A percentile compares a stretch with the other conserved stretches of the same genome.
phyloP scores from a whole-genome alignment of 1,140 invertebrate species.

The Adelges cooleyi region DNA sequence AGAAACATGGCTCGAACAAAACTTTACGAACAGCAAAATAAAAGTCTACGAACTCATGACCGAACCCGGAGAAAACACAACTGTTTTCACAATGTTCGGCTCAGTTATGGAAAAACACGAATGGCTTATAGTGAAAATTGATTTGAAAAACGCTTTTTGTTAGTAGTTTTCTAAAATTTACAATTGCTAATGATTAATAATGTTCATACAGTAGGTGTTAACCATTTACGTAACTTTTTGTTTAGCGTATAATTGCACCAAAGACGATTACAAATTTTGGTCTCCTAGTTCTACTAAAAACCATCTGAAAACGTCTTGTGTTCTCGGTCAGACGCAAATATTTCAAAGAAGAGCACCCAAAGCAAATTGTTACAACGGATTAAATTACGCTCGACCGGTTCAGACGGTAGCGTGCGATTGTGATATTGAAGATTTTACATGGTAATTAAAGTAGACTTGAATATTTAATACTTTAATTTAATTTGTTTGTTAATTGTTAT shows the following conservation, averaged over 20 bases:
- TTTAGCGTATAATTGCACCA: constrained; percentile 47
- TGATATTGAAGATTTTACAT: constrained; percentile 70
- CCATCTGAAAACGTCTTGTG: constrained; percentile 50
- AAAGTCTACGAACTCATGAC: constrained; percentile 78
- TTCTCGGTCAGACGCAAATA: constrained; percentile 62
- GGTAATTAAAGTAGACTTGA: constrained; percentile 43
- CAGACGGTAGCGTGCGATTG: constrained; percentile 63
- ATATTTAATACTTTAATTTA: no score
- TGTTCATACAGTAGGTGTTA: no score
- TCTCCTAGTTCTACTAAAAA: constrained; percentile 49
- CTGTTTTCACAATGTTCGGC: constrained; percentile 82
- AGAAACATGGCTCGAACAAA: constrained; percentile 57
- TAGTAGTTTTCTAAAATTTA: constrained; percentile 33
- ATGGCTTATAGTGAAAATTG: constrained; percentile 78
- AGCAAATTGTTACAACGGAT: constrained; percentile 67
- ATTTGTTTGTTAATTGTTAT: not conserved
- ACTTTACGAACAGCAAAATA: constrained; percentile 59
- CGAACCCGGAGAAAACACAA: constrained; percentile 82
- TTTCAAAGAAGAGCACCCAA: constrained; percentile 59
- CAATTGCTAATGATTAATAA: not conserved
- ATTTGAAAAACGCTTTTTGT: constrained; percentile 59
- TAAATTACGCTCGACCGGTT: constrained; percentile 56
- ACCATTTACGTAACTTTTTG: constrained; percentile 29
- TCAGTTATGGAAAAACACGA: constrained; percentile 61
- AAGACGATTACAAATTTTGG: constrained; percentile 79